Conservation (phyloP, 2,888 invertebrate species). For the Drosophila anomalata region DNA sequence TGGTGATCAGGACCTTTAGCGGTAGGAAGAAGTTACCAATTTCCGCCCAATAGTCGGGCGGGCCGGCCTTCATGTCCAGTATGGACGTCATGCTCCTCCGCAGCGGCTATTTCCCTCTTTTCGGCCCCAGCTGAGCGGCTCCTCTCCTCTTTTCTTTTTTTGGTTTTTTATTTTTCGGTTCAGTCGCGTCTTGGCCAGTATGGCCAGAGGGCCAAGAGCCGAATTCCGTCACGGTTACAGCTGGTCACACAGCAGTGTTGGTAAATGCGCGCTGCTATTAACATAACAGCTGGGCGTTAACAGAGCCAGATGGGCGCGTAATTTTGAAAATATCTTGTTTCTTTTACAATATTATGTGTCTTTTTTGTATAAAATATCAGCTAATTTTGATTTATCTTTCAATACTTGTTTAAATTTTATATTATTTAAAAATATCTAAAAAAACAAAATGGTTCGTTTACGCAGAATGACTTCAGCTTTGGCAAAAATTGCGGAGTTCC, state of each 20-base stretch:
- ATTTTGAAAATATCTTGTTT: neutral
- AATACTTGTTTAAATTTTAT: neutral
- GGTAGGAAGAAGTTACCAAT: slow-evolving; percentile 83
- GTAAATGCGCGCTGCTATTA: neutral
- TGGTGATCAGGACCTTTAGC: slow-evolving; percentile 81
- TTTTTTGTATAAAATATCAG: no score
- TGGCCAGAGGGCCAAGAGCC: slow-evolving; percentile 1
- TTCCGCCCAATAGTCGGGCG: slow-evolving; percentile 82
- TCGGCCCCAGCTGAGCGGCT: slow-evolving; percentile 1
- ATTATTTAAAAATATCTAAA: neutral
- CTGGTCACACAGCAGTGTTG: neutral
- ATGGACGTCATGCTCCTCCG: slow-evolving; percentile 80
- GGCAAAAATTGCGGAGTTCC: slow-evolving; percentile 59
- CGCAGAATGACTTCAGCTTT: slow-evolving; percentile 47
- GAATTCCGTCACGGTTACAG: neutral
- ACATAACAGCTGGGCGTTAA: neutral
- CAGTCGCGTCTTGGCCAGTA: neutral
- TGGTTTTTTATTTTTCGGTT: neutral
- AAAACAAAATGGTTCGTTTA: neutral
- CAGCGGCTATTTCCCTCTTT: slow-evolving; percentile 14
- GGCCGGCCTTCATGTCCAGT: slow-evolving; percentile 81
- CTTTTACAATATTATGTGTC: no score
- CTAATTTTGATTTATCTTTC: neutral
- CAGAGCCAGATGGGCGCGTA: neutral
- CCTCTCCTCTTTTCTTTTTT: neutral